Conservation (phyloP, 2,888 invertebrate genomes). For the Xestia c-nigrum region DNA sequence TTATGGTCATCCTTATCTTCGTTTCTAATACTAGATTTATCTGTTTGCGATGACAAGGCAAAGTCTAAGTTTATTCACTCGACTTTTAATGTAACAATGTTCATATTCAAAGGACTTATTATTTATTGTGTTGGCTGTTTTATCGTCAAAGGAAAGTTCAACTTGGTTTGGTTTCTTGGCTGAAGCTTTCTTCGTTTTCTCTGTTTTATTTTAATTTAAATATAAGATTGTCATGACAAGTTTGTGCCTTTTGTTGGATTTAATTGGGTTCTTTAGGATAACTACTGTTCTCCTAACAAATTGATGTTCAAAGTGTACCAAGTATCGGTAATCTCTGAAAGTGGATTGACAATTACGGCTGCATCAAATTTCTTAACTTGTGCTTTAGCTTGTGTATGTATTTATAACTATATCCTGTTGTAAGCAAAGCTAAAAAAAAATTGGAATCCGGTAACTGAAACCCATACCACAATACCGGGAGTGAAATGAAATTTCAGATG, state of each 20-base stretch:
- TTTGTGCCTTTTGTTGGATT: constrained; percentile 9
- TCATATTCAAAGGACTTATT: constrained; percentile 32
- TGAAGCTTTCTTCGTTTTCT: constrained; percentile 18
- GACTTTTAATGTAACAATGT: constrained; percentile 58
- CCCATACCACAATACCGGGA: too few relatives aligned
- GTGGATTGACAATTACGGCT: neutral
- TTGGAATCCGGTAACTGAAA: neutral
- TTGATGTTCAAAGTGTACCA: neutral
- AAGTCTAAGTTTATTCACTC: constrained; percentile 54
- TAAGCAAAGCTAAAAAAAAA: neutral
- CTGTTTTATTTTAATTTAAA: constrained; percentile 30
- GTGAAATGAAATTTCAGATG: too few relatives aligned
- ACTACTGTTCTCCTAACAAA: neutral
- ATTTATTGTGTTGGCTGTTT: constrained; percentile 43
- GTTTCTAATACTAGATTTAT: constrained; percentile 63
- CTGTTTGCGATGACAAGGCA: constrained; percentile 60
- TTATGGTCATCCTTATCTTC: constrained; percentile 44
- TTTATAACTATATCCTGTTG: neutral
- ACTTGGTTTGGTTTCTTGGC: constrained; percentile 19
- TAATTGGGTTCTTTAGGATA: constrained; percentile 16
- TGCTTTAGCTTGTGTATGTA: neutral
- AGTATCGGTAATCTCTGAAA: neutral
- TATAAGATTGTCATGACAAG: neutral
- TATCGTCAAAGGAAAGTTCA: constrained; percentile 40
- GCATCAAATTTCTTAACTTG: neutral